phyloP scores from a whole-genome alignment of 2,113 vertebrate species.

The Phaethon lepturus region DNA sequence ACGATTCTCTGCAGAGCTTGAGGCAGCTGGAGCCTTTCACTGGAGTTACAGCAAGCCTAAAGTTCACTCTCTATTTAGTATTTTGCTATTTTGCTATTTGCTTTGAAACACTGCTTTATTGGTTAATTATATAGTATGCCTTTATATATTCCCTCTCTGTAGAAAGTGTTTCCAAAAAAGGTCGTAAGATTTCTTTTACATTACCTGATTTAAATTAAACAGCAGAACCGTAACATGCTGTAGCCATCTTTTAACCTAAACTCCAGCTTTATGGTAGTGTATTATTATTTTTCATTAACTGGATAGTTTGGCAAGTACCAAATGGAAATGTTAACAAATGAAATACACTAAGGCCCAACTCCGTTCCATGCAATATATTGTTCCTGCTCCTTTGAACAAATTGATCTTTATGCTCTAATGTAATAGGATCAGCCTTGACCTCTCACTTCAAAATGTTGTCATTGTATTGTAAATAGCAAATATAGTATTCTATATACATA shows the following conservation, averaged over 20 bases:
- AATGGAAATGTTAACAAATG: conserved; percentile 1
- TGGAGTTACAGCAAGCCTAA: background rate
- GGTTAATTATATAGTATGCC: background rate
- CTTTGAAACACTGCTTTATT: background rate
- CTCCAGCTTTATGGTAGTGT: background rate
- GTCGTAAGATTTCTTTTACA: background rate
- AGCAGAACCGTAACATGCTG: background rate
- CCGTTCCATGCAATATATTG: background rate
- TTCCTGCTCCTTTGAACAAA: background rate
- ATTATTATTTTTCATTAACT: background rate
- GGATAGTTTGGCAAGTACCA: background rate
- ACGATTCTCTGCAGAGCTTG: background rate
- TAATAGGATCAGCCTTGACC: background rate
- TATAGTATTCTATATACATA: background rate
- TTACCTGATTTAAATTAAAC: background rate
- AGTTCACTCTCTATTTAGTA: background rate
- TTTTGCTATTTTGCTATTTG: too few relatives aligned
- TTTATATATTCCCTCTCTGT: background rate
- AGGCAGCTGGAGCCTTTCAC: background rate
- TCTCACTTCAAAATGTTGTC: background rate
- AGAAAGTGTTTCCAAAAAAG: background rate
- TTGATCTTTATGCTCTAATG: background rate
- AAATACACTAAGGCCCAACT: background rate
- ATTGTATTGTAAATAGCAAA: background rate
- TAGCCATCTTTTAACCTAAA: background rate